Evolutionary conservation across 2,888 invertebrate genomes (phyloP), one percentile per base, ranked within the genome.

Genomic region (Cactoblastis cactorum): DNA sequence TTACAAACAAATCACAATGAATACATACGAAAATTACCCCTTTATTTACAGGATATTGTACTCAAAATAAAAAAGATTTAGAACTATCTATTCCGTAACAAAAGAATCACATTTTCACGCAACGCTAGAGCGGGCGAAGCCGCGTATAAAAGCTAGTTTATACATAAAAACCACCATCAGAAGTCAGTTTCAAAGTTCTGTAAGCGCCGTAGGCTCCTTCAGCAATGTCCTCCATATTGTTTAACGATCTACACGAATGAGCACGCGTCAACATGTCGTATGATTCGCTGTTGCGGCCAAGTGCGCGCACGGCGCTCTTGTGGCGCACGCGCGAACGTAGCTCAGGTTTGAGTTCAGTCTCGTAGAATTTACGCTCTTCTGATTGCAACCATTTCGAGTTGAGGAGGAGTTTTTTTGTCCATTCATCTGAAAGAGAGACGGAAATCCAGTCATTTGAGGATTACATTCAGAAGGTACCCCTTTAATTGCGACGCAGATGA

Each of bases 341-440:
- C 51, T 81, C 83, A 1, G 86, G 86, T 22, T 78, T 83, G 1
- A 89, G 56, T 47, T 83, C 85, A n/a, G 88, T 87, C 22, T 82
- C 76, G 65, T 85, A 87, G 60, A 75, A 87, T 49, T 71, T 79
- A 3, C 78, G 67, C 39, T 94, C 94, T 69, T 95, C 94, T 19
- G 88, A 88, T 66, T 92, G 89, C 60, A 95, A 93, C 94, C 94
- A 95, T 50, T 93, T 92, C 19, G 91, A 90, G 67, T 94, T 93
- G 28, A 77, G 92, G 45, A 93, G 90, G 3, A 95, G 75, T 62
- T 93, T 94, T 62, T 94, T 92, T 55, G 94, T 91, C 95, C 95
- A 95, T 69, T 91, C 88, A 39, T 94, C 95, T 89, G 81, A 48
- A 60, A 62, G 34, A 50, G 49, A 22, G 48, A 49, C 1, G 14